Conservation (phyloP, 2,113 vertebrate genomes). For the Trichechus manatus region DNA sequence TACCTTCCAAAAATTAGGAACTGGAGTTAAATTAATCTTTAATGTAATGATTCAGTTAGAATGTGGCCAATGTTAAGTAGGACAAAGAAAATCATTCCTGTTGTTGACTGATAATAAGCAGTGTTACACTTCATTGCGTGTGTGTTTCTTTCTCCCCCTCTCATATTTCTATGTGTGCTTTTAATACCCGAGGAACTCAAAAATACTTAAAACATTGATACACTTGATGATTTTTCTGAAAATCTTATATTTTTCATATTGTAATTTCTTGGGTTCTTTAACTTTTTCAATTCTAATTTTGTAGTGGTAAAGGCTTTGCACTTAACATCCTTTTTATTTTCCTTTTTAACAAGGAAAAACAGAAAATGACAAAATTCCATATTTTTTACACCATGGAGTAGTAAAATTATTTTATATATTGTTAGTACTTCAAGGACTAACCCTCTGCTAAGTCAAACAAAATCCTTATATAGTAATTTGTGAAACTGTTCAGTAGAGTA, state of each 20-base stretch:
- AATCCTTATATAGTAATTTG: slow-evolving; percentile 65
- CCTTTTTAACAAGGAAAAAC: slow-evolving; percentile 79
- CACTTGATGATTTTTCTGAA: slow-evolving; percentile 67
- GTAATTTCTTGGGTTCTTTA: slow-evolving; percentile 70
- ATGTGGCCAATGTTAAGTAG: not conserved
- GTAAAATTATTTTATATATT: slow-evolving; percentile 81
- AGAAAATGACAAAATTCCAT: slow-evolving; percentile 75
- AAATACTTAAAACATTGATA: slow-evolving; percentile 31
- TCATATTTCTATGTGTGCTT: slow-evolving; percentile 14
- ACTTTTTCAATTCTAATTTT: slow-evolving; percentile 76
- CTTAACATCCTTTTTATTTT: slow-evolving; percentile 78
- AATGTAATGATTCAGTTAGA: not conserved
- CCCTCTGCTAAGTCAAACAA: slow-evolving; percentile 63
- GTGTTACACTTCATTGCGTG: not conserved
- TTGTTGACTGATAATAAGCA: not conserved
- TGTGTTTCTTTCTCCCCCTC: not conserved
- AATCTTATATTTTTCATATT: slow-evolving; percentile 78
- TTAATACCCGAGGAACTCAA: slow-evolving; percentile 54
- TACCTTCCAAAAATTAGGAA: slow-evolving; percentile 16
- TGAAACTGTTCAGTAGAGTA: slow-evolving; percentile 70
- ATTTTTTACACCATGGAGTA: slow-evolving; percentile 81
- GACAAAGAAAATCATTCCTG: not conserved
- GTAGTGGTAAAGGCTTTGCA: slow-evolving; percentile 82
- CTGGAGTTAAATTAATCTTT: not conserved
- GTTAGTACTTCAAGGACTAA: slow-evolving; percentile 66